Evolutionary conservation across 2,797 vertebrate species (phyloP).

Genomic region (Brachyrhaphis roseni): DNA sequence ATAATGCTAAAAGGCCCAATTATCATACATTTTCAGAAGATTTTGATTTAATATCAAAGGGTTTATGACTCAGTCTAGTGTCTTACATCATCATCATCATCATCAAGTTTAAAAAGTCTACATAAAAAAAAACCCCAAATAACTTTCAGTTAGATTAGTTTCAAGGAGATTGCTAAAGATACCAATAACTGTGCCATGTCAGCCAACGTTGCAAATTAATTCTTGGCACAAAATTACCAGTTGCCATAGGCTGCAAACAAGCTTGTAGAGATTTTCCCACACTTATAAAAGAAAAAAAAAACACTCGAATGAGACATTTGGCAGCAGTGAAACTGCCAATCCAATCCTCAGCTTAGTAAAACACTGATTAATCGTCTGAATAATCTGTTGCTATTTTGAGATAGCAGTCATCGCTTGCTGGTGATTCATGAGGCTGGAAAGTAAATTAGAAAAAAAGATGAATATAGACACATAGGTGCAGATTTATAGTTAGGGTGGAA

Average conservation of each 20-base stretch:
- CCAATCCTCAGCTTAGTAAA: neutral
- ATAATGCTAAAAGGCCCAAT: neutral
- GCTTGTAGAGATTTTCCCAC: neutral
- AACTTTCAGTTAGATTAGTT: too few relatives aligned
- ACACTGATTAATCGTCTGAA: neutral
- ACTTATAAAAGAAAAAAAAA: neutral
- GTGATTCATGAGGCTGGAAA: conserved; percentile 8
- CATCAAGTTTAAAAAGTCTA: neutral
- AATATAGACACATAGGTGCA: neutral
- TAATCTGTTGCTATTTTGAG: conserved; percentile 16
- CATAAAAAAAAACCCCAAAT: too few relatives aligned
- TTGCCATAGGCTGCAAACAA: neutral
- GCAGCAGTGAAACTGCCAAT: neutral
- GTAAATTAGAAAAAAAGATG: neutral
- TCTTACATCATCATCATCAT: neutral
- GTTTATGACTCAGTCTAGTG: neutral
- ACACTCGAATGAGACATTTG: neutral
- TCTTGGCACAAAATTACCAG: neutral
- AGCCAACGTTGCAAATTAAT: neutral
- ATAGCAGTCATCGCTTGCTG: neutral
- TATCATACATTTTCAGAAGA: neutral
- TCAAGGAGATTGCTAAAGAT: too few relatives aligned
- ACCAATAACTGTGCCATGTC: too few relatives aligned
- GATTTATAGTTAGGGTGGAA: neutral
- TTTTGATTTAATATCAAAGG: neutral